These are phyloP conservation scores for Harpalus rufipes DNA, from an alignment of 2,888 invertebrate species.

Conservation along the genomic window DNA sequence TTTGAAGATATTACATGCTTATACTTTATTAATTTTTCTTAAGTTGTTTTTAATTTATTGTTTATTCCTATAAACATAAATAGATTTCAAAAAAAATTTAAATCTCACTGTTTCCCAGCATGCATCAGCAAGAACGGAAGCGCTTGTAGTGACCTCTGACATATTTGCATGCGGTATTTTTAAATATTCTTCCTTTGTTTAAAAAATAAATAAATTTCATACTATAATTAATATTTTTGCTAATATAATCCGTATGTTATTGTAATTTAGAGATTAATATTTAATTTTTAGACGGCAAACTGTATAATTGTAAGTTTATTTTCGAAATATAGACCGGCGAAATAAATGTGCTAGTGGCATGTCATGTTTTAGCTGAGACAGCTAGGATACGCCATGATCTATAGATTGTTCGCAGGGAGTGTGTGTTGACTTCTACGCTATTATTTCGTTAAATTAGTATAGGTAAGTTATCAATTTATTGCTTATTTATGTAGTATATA, in stretches of 20 bases:
- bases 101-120: slow-evolving; percentile 26
- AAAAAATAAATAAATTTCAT: slow-evolving; percentile 55
- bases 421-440: slow-evolving; percentile 70
- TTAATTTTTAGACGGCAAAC: background rate
- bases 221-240: background rate
- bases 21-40: no score
- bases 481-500: slow-evolving; percentile 12
- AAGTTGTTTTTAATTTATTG: no score
- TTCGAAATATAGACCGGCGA: slow-evolving; percentile 58
- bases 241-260: background rate
- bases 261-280: slow-evolving; percentile 6
- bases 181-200: slow-evolving; percentile 65
- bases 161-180: slow-evolving; percentile 62
- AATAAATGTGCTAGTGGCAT: slow-evolving; percentile 61
- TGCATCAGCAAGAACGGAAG: slow-evolving; percentile 50
- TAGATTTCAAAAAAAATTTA: background rate
- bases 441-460: slow-evolving; percentile 60
- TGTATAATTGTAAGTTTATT: background rate
- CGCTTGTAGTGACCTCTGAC: slow-evolving; percentile 44
- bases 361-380: slow-evolving; percentile 65
- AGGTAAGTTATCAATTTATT: slow-evolving; percentile 57
- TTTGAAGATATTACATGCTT: no score
- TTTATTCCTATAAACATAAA: no score
- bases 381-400: slow-evolving; percentile 75
- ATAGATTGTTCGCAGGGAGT: slow-evolving; percentile 75